Base-by-base conservation (phyloP, 2,888 invertebrate genomes). In the Stenichneumon culpator region DNA sequence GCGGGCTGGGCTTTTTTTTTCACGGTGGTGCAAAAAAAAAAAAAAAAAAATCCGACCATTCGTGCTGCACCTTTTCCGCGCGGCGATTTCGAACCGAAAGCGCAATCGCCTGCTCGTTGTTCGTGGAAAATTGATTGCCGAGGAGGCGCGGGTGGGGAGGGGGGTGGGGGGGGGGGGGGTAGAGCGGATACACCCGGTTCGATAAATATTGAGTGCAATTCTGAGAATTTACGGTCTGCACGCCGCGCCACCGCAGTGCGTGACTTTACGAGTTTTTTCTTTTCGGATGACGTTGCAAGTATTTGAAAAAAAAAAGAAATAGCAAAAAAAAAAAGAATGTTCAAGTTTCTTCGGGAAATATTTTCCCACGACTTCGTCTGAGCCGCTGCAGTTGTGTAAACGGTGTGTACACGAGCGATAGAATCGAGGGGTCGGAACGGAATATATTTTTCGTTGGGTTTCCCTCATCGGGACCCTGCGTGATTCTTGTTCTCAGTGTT, bases 401-500 rank as follows among this genome's bases (percentile, higher is more conserved):
- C 25, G 60, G 9, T 60, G 60, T 60, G 60, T 63, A 63, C 25
- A 63, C n/a, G 28, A 63, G 28, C 60, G 60, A 32, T 63, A 1
- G n/a, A 28, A 32, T 63, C 28, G 60, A 28, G 4, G 32, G 16
- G 32, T 25, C 28, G 32, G 60, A 63, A 7, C 5, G 60, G 28
- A 63, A 63, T 63, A 32, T 32, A 44, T 63, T 63, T 63, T 63
- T 16, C 28, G 16, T 32, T n/a, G 60, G 32, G 60, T 47, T 44
- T 68, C n/a, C 44, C 25, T 36, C 65, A 54, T 19, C 57, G 44
- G 3, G 3, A 11, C 57, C 57, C 22, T 57, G 44, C 19, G 25
- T 22, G 80, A 72, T 80, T 70, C 79, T 70, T 47, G 54, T 68
- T 22, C 11, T 52, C 16, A 22, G 84, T 87, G 88, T 91, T 89